Evolutionary conservation across 2,888 invertebrate genomes (phyloP).

Genomic region (Hydroisotoma schaefferi): DNA sequence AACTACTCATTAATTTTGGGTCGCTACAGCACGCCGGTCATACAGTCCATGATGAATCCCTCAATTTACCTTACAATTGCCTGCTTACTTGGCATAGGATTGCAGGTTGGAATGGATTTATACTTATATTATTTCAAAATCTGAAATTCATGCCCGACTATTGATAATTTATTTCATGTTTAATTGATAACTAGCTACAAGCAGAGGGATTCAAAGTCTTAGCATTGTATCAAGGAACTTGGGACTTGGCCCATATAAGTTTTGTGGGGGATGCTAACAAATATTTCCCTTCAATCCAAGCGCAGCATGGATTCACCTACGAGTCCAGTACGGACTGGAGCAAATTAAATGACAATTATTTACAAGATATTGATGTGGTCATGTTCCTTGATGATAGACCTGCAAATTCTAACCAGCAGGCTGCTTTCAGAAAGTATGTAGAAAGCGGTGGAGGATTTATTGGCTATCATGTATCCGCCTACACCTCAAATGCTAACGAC

Average conservation of each 20-base stretch:
- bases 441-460: conserved; percentile 38
- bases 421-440: conserved; percentile 32
- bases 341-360: conserved; percentile 35
- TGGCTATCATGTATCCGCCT: conserved; percentile 41
- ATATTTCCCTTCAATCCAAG: conserved; percentile 31
- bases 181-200: no score
- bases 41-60: no score
- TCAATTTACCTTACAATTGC: no score
- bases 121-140: no score
- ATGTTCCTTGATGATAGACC: conserved; percentile 39
- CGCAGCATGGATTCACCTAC: conserved; percentile 30
- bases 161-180: no score
- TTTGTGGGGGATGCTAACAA: conserved; percentile 36
- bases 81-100: no score
- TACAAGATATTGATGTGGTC: conserved; percentile 31
- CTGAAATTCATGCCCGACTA: no score
- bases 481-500: conserved; percentile 25
- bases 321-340: conserved; percentile 41
- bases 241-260: conserved; percentile 43
- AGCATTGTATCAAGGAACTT: conserved; percentile 34
- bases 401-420: conserved; percentile 15
- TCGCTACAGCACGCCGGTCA: no score
- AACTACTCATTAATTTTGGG: no score
- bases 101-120: no score
- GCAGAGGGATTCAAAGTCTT: conserved; percentile 28